Percentiles rank a stretch among this genome's conserved stretches.
phyloP scores from a whole-genome alignment of 1,140 invertebrate species.

The Melanaphis sacchari region DNA sequence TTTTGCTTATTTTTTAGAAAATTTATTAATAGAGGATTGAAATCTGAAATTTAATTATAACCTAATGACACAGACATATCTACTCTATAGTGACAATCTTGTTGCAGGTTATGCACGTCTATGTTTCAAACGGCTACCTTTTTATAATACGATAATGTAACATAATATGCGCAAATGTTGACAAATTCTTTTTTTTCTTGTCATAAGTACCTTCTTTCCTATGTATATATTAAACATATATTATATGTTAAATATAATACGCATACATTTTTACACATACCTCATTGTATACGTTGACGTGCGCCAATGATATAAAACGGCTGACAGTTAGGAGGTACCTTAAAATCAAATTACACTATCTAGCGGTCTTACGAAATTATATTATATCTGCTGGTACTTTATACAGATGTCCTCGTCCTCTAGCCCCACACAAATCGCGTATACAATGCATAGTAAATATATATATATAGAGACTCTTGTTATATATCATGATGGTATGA shows the following conservation, averaged over 20 bases:
- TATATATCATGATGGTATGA: neutral
- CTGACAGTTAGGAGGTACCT: slow-evolving; percentile 6
- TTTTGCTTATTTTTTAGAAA: no score
- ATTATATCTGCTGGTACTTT: neutral
- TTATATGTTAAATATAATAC: neutral
- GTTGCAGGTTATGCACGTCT: no score
- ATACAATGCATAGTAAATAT: neutral
- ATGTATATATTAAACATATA: no score
- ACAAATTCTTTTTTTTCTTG: no score
- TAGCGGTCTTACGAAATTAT: neutral
- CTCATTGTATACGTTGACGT: neutral
- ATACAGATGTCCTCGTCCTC: neutral
- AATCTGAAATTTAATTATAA: neutral
- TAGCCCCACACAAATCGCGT: neutral
- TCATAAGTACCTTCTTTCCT: no score
- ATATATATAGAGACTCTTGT: neutral
- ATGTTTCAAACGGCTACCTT: no score
- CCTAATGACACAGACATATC: neutral
- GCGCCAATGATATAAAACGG: neutral
- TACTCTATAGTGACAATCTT: neutral
- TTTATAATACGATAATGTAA: no score
- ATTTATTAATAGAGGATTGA: neutral
- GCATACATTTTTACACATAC: neutral
- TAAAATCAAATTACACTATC: slow-evolving; percentile 25
- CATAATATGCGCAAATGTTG: no score